Base-by-base conservation (phyloP, 2,797 vertebrate genomes). In the Agapornis canus region DNA sequence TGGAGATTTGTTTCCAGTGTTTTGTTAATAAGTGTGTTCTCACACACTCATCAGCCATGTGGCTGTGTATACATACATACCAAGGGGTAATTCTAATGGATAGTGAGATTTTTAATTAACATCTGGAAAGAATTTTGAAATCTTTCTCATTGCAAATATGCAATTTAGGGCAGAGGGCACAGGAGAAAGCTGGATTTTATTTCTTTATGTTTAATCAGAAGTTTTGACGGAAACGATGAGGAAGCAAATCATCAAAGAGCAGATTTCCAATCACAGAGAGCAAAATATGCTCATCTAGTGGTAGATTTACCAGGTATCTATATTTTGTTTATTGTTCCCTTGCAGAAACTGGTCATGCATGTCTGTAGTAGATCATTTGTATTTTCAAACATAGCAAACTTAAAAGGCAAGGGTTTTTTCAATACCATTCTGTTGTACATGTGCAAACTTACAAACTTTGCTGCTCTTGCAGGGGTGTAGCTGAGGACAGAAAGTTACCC, bases 401-500 rank as follows among this genome's bases (percentile, higher is more conserved):
- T 16, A 69, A 89, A 94, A 43, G 31, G 31, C 61, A 37, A 49
- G 47, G 45, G 27, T 45, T 61, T 90, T 90, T 52, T 18, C 20
- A 73, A 81, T 75, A 48, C 1, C 29, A 2, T 6, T 15, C 39
- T 51, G 18, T 22, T 72, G 35, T 61, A 65, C 29, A 59, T 35
- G 54, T 52, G 66, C 48, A 82, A 76, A 56, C 32, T 78, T 35
- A 52, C 0, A 66, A 79, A 86, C 59, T 82, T 52, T 11, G 31
- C 80, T 91, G 63, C 37, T 64, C 9, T 91, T 86, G 32, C 51
- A 90, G 85, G 87, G 48, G 47, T 91, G 80, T 94, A 96, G 71
- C 70, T 77, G 66, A 94, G 92, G 91, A 94, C 85, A 94, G 80
- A 97, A 82, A 70, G 21, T 49, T 6, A 6, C 54, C 68, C 82